A percentile compares a stretch with the other conserved stretches of the same genome.
phyloP scores from a whole-genome alignment of 2,888 invertebrate genomes.

The Quadroppia sp. region DNA sequence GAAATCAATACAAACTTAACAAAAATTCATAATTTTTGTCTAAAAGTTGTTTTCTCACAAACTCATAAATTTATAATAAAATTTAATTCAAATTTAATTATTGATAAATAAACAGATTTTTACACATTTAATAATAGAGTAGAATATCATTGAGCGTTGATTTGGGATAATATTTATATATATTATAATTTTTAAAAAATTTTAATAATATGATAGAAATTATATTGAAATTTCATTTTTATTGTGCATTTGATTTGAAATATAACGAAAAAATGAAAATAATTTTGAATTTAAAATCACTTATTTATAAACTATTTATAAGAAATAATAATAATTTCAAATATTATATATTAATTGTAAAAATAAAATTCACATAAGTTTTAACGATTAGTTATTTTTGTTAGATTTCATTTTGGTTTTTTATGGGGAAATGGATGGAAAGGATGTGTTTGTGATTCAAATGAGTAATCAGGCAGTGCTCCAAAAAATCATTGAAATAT shows the following conservation, averaged over 20 bases:
- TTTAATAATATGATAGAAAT: too few species aligned
- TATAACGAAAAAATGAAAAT: too few species aligned
- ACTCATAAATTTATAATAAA: background rate
- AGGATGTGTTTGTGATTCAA: conserved; percentile 1
- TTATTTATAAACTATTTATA: background rate
- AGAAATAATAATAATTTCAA: background rate
- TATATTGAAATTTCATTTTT: background rate
- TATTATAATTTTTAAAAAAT: too few species aligned
- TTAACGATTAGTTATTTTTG: background rate
- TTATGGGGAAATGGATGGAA: background rate
- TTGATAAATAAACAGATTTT: background rate
- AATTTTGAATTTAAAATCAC: too few species aligned
- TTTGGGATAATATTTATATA: background rate
- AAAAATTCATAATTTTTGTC: background rate
- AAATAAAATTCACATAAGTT: conserved; percentile 14
- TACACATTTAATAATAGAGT: background rate
- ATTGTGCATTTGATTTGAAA: background rate
- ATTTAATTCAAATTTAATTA: background rate
- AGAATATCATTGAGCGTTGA: background rate
- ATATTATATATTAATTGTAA: background rate
- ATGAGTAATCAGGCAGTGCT: conserved; percentile 23
- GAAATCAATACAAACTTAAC: conserved; percentile 22
- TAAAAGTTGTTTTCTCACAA: background rate
- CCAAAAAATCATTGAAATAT: conserved; percentile 24
- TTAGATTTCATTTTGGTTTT: background rate